Evolutionary conservation across 1,140 invertebrate genomes (phyloP).

Genomic region (Wasmannia auropunctata): DNA sequence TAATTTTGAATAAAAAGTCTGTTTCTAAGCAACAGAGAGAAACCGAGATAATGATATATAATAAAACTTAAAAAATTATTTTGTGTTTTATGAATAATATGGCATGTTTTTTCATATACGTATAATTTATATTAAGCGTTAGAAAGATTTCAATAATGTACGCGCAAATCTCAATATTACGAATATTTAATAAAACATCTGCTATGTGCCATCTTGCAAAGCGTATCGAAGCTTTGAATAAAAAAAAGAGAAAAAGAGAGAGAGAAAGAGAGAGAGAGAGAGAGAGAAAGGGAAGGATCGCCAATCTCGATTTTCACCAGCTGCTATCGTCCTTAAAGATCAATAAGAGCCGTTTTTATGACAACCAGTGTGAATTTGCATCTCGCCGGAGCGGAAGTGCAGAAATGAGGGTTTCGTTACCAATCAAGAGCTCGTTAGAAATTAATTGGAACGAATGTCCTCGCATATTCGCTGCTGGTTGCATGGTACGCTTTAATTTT

Average conservation of each 20-base stretch:
- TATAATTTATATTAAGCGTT: not conserved
- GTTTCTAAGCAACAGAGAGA: not conserved
- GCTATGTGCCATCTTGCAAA: not conserved
- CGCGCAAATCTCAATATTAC: not conserved
- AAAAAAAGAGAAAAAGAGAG: constrained; percentile 3
- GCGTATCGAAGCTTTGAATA: not conserved
- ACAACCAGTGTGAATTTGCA: constrained; percentile 23
- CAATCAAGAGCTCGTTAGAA: constrained; percentile 67
- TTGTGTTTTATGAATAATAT: not conserved
- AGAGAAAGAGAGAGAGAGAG: no score
- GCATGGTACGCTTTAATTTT: constrained; percentile 63
- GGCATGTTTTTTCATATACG: not conserved
- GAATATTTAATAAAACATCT: constrained; percentile 35
- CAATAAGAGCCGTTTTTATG: constrained; percentile 44
- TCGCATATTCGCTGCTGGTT: constrained; percentile 22
- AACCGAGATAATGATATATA: not conserved
- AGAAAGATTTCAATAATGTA: not conserved
- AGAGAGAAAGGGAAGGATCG: not conserved
- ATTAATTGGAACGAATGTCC: constrained; percentile 67
- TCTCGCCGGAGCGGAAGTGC: constrained; percentile 9
- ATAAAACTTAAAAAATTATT: not conserved
- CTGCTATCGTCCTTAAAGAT: constrained; percentile 36
- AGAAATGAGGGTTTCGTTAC: constrained; percentile 27
- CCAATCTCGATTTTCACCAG: constrained; percentile 16
- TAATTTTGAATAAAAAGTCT: not conserved